Evolutionary conservation across 1,140 invertebrate genomes (phyloP).

Genomic region (Leptestheria dahalacensis): DNA sequence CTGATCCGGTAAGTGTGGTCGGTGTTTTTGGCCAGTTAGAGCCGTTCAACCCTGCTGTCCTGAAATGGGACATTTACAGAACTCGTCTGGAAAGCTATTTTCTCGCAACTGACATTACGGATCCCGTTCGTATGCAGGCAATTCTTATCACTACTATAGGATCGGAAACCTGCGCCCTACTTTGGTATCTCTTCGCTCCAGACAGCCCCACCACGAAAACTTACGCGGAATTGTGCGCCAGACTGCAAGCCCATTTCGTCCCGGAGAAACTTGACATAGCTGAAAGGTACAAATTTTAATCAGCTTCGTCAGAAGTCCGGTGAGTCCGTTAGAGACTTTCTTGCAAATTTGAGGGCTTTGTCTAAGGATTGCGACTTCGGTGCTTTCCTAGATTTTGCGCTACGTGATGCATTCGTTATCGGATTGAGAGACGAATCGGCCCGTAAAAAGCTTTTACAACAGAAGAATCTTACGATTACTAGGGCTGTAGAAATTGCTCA

Average conservation of each 20-base stretch:
- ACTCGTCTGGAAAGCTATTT: background rate
- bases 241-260: slow-evolving; percentile 3
- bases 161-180: background rate
- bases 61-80: background rate
- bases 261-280: slow-evolving; percentile 9
- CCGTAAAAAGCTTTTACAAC: too few species aligned
- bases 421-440: too few species aligned
- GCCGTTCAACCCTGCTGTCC: background rate
- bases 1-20: too few species aligned
- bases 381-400: background rate
- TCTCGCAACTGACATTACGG: background rate
- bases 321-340: slow-evolving; percentile 5
- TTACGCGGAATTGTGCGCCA: slow-evolving; percentile 1
- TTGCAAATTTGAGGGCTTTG: slow-evolving; percentile 1
- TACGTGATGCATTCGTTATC: slow-evolving; percentile 3
- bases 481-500: too few species aligned
- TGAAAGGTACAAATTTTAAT: too few species aligned
- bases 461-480: too few species aligned
- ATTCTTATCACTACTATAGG: background rate
- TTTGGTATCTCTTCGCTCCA: slow-evolving; percentile 4
- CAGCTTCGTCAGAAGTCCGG: background rate
- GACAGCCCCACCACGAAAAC: slow-evolving; percentile 1
- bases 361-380: slow-evolving; percentile 4
- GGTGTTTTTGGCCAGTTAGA: too few species aligned
- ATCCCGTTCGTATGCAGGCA: background rate